These are phyloP conservation scores for Amphilophus citrinellus DNA, from an alignment of 2,113 vertebrate genomes.

Conservation along the genomic window DNA sequence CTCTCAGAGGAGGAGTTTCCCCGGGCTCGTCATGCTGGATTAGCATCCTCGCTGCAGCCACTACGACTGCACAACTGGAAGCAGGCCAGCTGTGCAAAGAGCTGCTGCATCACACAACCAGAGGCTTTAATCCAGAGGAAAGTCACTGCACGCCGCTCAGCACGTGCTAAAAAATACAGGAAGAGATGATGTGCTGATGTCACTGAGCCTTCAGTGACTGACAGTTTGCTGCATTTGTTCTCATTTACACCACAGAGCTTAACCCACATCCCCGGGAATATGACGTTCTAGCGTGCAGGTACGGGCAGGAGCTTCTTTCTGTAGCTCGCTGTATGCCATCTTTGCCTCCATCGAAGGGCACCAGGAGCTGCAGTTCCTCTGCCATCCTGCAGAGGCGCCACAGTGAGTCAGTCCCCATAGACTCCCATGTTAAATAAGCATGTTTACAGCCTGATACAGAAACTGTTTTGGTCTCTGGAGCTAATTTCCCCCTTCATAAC, in stretches of 20 bases:
- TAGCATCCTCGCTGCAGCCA: slow-evolving; percentile 33
- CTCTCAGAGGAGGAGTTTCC: slow-evolving; percentile 48
- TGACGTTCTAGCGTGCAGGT: not conserved
- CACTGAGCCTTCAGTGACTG: not conserved
- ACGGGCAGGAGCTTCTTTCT: not conserved
- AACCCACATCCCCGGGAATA: not conserved
- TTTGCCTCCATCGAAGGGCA: not conserved
- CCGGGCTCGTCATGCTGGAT: slow-evolving; percentile 42
- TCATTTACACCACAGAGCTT: not conserved
- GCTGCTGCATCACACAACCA: not conserved
- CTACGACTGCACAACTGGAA: not conserved
- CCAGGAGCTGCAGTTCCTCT: not conserved
- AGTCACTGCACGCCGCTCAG: not conserved
- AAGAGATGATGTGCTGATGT: not conserved
- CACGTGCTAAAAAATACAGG: not conserved
- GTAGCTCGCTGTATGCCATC: not conserved
- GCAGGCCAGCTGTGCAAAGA: not conserved
- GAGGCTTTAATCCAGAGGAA: not conserved
- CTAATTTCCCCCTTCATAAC: not conserved
- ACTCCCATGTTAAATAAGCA: not conserved
- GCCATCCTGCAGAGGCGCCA: not conserved
- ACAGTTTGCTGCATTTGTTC: not conserved
- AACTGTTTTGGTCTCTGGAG: not conserved
- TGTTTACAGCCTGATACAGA: not conserved
- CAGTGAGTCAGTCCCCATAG: not conserved